Evolutionary conservation across 2,113 vertebrate genomes (phyloP), one percentile per base, ranked within the genome.

Genomic region (Varanus komodoensis): DNA sequence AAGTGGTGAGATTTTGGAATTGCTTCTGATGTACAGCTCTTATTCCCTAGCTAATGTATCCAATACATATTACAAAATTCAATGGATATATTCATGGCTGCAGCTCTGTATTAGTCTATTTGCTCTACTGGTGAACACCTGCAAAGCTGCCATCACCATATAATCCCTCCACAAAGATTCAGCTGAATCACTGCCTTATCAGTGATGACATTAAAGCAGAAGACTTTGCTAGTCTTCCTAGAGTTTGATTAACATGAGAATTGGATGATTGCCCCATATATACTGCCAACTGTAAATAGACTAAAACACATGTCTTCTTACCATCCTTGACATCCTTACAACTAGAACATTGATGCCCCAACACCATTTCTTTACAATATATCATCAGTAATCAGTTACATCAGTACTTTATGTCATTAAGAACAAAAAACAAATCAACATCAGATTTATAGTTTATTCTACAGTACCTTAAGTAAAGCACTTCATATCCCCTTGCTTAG

Each of bases 131-230:
- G 90, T 74, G 79, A 92, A 77, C 57, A 73, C 0, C 89, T 89
- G 80, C 75, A 48, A 90, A 88, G 29, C 3, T 73, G 17, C 8
- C 4, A 8, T 1, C 21, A 0, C 44, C 54, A 12, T 64, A 93
- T 23, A 85, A 50, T 84, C 6, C 48, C 89, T 54, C 81, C 54
- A 61, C 52, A 77, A 79, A 34, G 69, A 52, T 84, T 93, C 19
- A 57, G 71, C 67, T n/a, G 2, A 84, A 68, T 80, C 1, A 87
- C n/a, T 87, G 79, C 32, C 7, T 92, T 92, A 67, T 14, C 67
- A 84, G 68, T 69, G 57, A 64, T 91, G 57, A 92, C 93, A 93
- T 93, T 88, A 91, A 80, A 73, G 38, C 89, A 89, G 21, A 27
- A 77, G 64, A 1, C 1, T 75, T 57, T 74, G 69, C 77, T 95